Percentiles rank a stretch among this genome's conserved stretches.
Conservation (phyloP, 2,888 invertebrate genomes). For the Eupithecia subfuscata region DNA sequence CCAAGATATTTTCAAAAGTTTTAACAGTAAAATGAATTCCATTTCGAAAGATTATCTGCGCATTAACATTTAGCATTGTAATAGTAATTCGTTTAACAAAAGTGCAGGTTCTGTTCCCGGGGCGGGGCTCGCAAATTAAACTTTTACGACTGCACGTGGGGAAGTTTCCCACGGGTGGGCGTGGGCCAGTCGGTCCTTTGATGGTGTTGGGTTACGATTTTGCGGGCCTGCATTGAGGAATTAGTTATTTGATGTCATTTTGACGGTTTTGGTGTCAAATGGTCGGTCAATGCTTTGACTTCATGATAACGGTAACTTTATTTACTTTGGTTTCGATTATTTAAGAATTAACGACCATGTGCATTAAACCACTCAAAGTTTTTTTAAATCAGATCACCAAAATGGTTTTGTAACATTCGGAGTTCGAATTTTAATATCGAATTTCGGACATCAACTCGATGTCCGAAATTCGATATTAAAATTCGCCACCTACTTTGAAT, state of each 20-base stretch:
- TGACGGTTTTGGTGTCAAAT: conserved; percentile 7
- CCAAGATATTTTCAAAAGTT: neutral
- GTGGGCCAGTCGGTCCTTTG: conserved; percentile 25
- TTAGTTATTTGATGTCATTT: conserved; percentile 1
- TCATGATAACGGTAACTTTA: neutral
- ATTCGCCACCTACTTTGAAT: too few species aligned
- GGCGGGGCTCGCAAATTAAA: conserved; percentile 56
- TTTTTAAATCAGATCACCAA: neutral
- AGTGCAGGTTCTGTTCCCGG: conserved; percentile 54
- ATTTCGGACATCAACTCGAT: too few species aligned
- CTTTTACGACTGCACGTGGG: conserved; percentile 44
- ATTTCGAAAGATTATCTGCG: conserved; percentile 1
- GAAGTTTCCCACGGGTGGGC: conserved; percentile 35
- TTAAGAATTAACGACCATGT: neutral
- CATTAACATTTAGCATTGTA: conserved; percentile 14
- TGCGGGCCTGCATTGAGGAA: neutral
- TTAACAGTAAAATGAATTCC: neutral
- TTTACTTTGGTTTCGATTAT: neutral
- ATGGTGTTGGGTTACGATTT: conserved; percentile 17
- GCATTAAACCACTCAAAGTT: neutral
- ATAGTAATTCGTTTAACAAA: conserved; percentile 21
- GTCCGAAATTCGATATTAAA: too few species aligned
- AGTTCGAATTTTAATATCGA: too few species aligned
- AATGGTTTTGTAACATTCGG: neutral
- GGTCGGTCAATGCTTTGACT: neutral